Evolutionary conservation across 2,113 vertebrate species (phyloP), one percentile per base, ranked within the genome.

Genomic region (Empidonax alnorum): DNA sequence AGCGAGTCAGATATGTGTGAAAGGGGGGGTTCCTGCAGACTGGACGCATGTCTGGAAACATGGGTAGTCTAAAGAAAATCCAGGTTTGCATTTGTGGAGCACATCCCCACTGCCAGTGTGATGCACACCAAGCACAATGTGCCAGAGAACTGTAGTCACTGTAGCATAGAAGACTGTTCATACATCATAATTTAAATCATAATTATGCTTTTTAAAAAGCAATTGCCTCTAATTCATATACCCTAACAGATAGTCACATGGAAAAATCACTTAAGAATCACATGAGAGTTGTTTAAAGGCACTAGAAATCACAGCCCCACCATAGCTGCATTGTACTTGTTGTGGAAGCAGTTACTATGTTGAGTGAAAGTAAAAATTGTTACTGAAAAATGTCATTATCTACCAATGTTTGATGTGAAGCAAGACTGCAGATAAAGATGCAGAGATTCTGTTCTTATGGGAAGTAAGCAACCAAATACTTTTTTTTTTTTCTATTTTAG

Each of bases 401-500:
- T 50, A 33, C 13, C 46, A 84, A 12, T 66, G n/a, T 11, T 91
- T 87, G 28, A 55, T 44, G 49, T 75, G 73, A 79, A 88, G 15
- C 7, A 6, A n/a, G 46, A n/a, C 56, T 39, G 30, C 39, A 92
- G 33, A 31, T 37, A 78, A 59, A 31, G 55, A 85, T 41, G 61
- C 9, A 59, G 67, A 35, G 76, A 53, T 10, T 69, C 19, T 63
- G 87, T 84, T 87, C 55, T 88, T 82, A 21, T 56, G 55, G 63
- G 13, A 82, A 87, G 31, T 39, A 72, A 90, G 44, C 31, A 74
- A 41, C 52, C 72, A 46, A 59, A 80, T 80, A 62, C 30, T 24
- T 77, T 80, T 28, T 25, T 39, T 84, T 33, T 93, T 37, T 14
- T 61, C 19, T 67, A 28, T 90, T 96, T 59, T 96, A 99, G 99